Conservation (phyloP, 92 coral and sea anemone species). For the Actinernus sp. region DNA sequence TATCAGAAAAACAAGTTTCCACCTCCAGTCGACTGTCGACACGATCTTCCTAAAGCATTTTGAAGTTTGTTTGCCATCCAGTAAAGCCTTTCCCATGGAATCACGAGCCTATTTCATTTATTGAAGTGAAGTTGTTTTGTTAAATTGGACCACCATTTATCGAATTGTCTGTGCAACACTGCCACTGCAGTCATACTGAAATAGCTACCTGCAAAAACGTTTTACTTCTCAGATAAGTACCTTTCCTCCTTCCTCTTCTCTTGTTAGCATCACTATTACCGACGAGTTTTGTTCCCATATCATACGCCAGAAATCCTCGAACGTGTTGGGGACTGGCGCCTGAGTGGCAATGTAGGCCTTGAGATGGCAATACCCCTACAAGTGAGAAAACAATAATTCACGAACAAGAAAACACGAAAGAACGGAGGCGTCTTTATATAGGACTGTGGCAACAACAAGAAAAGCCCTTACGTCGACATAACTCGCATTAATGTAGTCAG, state of each 20-base stretch:
- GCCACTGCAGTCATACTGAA: background rate
- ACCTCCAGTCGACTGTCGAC: too few relatives aligned
- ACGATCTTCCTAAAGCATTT: background rate
- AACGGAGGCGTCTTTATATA: background rate
- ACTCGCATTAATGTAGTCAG: conserved; percentile 96
- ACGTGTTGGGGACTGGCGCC: conserved; percentile 93
- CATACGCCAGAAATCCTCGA: conserved; percentile 98
- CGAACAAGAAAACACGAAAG: too few relatives aligned
- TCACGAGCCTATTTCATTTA: too few relatives aligned
- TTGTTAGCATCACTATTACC: conserved; percentile 86
- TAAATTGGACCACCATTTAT: too few relatives aligned
- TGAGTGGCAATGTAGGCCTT: conserved; percentile 94
- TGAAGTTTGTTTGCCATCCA: too few relatives aligned
- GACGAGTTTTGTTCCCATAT: conserved; percentile 96
- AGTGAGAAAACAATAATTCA: background rate
- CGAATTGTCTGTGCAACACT: background rate
- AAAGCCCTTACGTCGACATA: conserved; percentile 84
- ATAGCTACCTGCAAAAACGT: background rate
- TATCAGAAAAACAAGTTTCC: too few relatives aligned
- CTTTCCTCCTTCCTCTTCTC: conserved; percentile 87
- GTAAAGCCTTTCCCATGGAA: too few relatives aligned
- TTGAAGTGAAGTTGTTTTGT: too few relatives aligned
- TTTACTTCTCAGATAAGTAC: too few relatives aligned
- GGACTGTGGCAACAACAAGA: background rate
- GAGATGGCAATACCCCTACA: conserved; percentile 89